Base-by-base conservation (phyloP, 2,797 vertebrate genomes). In the Selene dorsalis region DNA sequence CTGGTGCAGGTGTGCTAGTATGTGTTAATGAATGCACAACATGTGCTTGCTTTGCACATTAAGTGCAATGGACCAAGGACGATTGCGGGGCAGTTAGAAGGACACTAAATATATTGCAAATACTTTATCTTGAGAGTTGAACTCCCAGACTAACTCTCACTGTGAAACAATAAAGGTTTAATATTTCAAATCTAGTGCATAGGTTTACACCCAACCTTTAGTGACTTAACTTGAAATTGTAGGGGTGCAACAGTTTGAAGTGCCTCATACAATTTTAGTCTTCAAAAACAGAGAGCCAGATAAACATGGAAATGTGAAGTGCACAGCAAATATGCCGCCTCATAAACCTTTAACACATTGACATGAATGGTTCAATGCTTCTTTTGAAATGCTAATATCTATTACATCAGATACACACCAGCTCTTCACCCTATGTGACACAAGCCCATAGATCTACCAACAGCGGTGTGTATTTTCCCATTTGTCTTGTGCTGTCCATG, bases 41-140 rank as follows among this genome's bases (percentile, higher is more conserved):
- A 35, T 58, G 59, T 77, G 52, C 20, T 52, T 1, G 1, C 22
- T 48, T 38, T 75, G 53, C 43, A 80, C 61, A 74, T 75, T 57
- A 61, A 86, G 70, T 48, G 52, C 56, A 87, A 39, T 52, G 67
- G 32, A 65, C 50, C 35, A 72, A 73, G 66, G 48, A 57, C 28
- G 28, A 67, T 28, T 58, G 48, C 28, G 50, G 39, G 39, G 30
- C 24, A 48, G 55, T 57, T 59, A 56, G 48, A 53, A n/a, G 38
- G 71, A 71, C 57, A 68, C 57, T 45, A 28, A 61, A 57, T 16
- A 41, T 20, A 72, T 57, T 61, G 18, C 22, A 17, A 73, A n/a
- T 8, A 64, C 32, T 73, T 66, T 45, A 65, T 55, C 28, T 55
- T 39, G 9, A 73, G 13, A 26, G 38, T n/a, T 50, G 26, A 11